These are phyloP conservation scores for Spodoptera littoralis DNA, from an alignment of 2,888 invertebrate species.

Conservation along the genomic window DNA sequence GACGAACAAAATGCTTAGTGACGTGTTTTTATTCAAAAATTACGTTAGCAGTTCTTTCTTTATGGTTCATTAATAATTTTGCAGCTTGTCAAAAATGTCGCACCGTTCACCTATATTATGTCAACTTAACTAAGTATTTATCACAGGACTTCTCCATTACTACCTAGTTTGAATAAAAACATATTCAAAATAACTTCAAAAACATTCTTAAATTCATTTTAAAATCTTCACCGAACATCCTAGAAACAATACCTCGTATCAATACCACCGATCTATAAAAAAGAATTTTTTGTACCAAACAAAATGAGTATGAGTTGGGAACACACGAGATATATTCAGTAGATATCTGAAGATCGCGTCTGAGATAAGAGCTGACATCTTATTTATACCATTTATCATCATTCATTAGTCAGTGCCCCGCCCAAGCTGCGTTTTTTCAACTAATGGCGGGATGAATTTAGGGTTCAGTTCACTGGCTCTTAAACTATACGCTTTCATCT, in stretches of 20 bases:
- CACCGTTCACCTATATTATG: too few relatives aligned
- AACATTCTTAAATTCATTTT: too few relatives aligned
- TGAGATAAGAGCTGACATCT: conserved; percentile 60
- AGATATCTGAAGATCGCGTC: conserved; percentile 60
- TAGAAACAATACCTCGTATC: background rate
- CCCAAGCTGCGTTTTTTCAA: conserved; percentile 50
- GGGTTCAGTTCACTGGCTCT: conserved; percentile 37
- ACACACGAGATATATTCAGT: conserved; percentile 46
- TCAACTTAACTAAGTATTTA: too few relatives aligned
- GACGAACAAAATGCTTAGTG: too few relatives aligned
- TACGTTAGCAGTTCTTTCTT: too few relatives aligned
- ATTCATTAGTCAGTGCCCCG: conserved; percentile 60
- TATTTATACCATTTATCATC: conserved; percentile 66
- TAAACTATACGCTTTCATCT: conserved; percentile 26
- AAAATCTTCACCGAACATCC: too few relatives aligned
- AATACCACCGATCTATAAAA: conserved; percentile 17
- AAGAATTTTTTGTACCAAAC: conserved; percentile 19
- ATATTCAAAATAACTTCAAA: too few relatives aligned
- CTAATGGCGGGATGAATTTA: conserved; percentile 43
- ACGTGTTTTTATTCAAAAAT: too few relatives aligned
- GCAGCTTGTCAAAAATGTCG: too few relatives aligned
- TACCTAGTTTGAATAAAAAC: too few relatives aligned
- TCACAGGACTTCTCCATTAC: too few relatives aligned
- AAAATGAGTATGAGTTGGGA: conserved; percentile 24
- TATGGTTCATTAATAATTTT: too few relatives aligned